Percentiles rank a stretch among this genome's conserved stretches.
These are phyloP conservation scores for Calidris pygmaea DNA, from an alignment of 2,113 vertebrate species.

Conservation along the genomic window DNA sequence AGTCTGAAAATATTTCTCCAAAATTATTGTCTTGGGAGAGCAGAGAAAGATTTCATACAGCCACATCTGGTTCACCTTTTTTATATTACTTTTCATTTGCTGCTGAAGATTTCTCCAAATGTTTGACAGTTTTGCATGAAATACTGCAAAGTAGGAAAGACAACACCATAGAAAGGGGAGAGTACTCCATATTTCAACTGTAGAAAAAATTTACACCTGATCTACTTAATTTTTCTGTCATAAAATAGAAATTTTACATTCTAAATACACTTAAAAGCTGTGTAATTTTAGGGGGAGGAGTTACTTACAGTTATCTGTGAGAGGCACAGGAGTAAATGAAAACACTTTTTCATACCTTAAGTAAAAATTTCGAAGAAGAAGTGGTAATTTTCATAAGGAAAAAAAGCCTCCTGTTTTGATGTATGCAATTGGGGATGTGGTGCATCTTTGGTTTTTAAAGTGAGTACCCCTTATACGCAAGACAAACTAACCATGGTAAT, in stretches of 20 bases:
- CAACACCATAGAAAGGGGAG: neutral
- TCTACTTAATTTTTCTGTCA: neutral
- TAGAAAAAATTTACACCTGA: neutral
- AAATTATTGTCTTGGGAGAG: neutral
- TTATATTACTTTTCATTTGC: neutral
- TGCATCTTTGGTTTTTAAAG: neutral
- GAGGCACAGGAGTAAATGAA: neutral
- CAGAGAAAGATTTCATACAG: neutral
- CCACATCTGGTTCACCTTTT: neutral
- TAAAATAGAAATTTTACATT: neutral
- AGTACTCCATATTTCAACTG: neutral
- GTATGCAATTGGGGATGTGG: neutral
- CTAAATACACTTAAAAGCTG: neutral
- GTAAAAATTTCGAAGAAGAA: neutral
- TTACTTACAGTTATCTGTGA: neutral
- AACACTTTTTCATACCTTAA: neutral
- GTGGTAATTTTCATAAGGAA: neutral
- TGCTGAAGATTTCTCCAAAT: neutral
- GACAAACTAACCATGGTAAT: neutral
- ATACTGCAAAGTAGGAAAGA: neutral
- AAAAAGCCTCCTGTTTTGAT: neutral
- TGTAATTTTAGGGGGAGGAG: neutral
- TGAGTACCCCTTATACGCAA: neutral
- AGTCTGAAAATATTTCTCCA: neutral
- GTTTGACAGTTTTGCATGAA: neutral